Base-by-base conservation (phyloP, 1,140 invertebrate genomes). In the Zaprionus camerounensis region DNA sequence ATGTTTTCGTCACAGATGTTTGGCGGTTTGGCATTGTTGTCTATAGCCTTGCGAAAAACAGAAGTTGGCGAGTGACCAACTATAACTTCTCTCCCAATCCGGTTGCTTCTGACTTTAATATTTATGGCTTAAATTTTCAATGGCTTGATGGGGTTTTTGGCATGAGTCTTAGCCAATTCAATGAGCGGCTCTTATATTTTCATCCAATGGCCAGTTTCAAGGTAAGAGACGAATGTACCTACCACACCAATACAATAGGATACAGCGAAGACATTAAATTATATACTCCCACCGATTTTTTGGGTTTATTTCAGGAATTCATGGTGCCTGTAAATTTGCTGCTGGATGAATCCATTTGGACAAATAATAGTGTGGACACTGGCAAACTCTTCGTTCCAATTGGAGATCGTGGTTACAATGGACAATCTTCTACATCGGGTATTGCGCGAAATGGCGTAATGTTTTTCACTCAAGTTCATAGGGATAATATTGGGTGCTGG, bases 101-200 rank as follows among this genome's bases (percentile, higher is more conserved):
- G 0, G 74, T 97, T 3, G 95, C 96, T 1, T 94, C 96, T 2
- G 95, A 95, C 73, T 96, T 94, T 70, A 95, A 95, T 17, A 77
- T 96, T 0, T 96, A 96, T 70, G 96, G 95, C 12, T 72, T 97
- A 0, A 95, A 95, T 58, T 97, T 97, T 82, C 95, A 96, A 81
- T 97, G 96, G 96, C 94, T 96, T 2, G 97, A 97, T 81, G 97
- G 97, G 2, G 94, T 97, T 17, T 97, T 97, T 81, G 96, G 96
- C 0, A 93, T 97, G 76, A 95, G 96, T 9, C 79, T 97, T 20
- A 26, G 36, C 5, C 38, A 63, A n/a, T 84, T 86, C n/a, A 87
- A 78, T 9, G 95, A 96, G 20, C 93, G 95, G 46, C 93, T 95
- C 2, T 78, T 97, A 9, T 97, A 95, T 76, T 97, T 97, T 82